A percentile compares a stretch with the other conserved stretches of the same genome.
Conservation (phyloP, 2,797 vertebrate genomes). For the Glossophaga mutica region DNA sequence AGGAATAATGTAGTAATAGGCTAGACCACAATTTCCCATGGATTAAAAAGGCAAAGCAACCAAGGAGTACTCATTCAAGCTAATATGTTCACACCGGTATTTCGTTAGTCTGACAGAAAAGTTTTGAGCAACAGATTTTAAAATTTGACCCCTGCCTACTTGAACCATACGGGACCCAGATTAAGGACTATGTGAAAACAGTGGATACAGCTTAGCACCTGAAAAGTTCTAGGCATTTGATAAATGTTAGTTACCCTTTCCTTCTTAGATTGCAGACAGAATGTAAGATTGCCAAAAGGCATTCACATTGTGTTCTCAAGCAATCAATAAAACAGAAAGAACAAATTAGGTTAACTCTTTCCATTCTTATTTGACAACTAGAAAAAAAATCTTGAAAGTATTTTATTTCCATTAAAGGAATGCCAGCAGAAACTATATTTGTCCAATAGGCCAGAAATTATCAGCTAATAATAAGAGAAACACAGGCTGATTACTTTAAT, state of each 20-base stretch:
- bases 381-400: background rate
- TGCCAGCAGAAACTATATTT: background rate
- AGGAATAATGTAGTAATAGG: background rate
- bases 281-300: background rate
- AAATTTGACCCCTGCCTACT: background rate
- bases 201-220: background rate
- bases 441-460: background rate
- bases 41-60: background rate
- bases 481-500: background rate
- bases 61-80: background rate
- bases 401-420: background rate
- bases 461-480: constrained; percentile 11
- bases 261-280: background rate
- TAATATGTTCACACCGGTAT: background rate
- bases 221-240: background rate
- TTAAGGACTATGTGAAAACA: background rate
- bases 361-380: background rate
- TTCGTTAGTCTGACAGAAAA: background rate
- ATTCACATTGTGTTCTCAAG: background rate
- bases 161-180: background rate
- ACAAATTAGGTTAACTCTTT: background rate
- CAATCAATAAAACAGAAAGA: background rate
- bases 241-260: background rate
- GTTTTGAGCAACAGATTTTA: background rate
- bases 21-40: background rate